phyloP scores from a whole-genome alignment of 64 coral and sea anemone genomes.

The Dendrophyllia cribrosa region DNA sequence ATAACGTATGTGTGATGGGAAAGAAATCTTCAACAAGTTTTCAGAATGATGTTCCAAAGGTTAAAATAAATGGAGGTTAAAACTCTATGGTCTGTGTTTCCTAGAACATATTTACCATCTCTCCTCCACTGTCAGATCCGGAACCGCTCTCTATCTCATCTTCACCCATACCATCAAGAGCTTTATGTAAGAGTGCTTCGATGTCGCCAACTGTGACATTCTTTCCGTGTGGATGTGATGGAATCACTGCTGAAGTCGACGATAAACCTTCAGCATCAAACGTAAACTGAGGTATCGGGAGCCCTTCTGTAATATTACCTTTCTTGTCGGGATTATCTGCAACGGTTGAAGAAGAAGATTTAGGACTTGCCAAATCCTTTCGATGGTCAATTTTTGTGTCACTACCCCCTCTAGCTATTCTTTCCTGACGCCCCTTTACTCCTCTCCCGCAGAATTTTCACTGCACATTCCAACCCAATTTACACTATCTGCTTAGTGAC shows the following conservation, averaged over 20 bases:
- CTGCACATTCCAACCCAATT: too few species aligned
- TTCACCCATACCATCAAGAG: not conserved
- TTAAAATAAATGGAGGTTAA: too few species aligned
- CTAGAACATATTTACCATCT: not conserved
- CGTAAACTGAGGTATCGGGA: not conserved
- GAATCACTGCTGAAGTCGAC: not conserved
- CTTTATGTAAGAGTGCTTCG: slow-evolving; percentile 21
- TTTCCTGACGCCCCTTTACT: too few species aligned
- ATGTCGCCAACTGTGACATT: not conserved
- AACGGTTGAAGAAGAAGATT: not conserved
- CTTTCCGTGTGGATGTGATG: not conserved
- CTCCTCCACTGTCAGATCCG: not conserved
- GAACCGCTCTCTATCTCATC: not conserved
- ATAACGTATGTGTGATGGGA: too few species aligned
- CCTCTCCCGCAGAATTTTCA: too few species aligned
- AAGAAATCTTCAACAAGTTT: too few species aligned
- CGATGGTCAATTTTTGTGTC: too few species aligned
- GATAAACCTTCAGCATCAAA: slow-evolving; percentile 10
- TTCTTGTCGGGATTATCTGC: not conserved
- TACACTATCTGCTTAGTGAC: too few species aligned
- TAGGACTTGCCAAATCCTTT: too few species aligned
- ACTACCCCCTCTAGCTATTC: too few species aligned
- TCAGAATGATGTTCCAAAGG: too few species aligned
- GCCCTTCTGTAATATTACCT: not conserved
- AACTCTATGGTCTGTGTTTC: too few species aligned